Conservation (phyloP, 2,113 vertebrate genomes). For the Elephantulus edwardii region DNA sequence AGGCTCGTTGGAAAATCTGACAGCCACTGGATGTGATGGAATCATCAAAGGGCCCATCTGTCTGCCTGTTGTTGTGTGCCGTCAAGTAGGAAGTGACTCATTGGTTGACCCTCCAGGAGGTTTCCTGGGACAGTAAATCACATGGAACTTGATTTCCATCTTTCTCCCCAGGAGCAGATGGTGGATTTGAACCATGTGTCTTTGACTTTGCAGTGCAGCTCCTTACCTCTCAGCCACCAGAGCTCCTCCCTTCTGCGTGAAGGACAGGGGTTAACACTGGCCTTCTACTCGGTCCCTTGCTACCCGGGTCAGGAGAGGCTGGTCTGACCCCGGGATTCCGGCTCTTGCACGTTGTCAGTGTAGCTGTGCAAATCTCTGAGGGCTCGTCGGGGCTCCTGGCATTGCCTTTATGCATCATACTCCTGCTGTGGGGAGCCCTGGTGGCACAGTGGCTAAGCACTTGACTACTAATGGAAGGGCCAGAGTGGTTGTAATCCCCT, state of each 20-base stretch:
- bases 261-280: background rate
- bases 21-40: background rate
- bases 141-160: too few species aligned
- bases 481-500: background rate
- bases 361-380: background rate
- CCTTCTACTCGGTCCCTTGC: background rate
- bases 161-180: too few species aligned
- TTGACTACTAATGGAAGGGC: background rate
- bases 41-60: background rate
- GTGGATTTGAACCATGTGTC: too few species aligned
- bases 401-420: background rate
- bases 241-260: background rate
- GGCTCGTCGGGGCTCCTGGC: background rate
- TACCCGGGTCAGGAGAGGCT: background rate
- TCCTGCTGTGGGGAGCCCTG: background rate
- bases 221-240: too few species aligned
- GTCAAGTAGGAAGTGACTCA: too few species aligned
- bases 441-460: background rate
- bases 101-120: too few species aligned
- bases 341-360: background rate
- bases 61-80: too few species aligned
- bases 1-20: background rate
- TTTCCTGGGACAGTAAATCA: too few species aligned
- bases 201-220: too few species aligned
- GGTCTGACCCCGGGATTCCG: background rate